phyloP scores from a whole-genome alignment of 2,888 invertebrate genomes.

The Amphipoea oculea region DNA sequence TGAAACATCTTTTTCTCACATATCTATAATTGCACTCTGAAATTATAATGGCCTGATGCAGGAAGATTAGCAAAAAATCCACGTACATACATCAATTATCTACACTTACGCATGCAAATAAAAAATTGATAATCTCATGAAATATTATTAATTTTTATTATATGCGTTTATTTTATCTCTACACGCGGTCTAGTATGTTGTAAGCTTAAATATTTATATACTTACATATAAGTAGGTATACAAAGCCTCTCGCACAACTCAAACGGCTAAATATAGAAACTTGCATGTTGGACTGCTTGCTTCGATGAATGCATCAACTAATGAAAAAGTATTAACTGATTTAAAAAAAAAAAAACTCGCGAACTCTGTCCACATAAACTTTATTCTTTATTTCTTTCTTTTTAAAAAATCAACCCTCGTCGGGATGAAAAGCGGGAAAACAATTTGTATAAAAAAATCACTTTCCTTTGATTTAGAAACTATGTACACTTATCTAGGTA shows the following conservation, averaged over 20 bases:
- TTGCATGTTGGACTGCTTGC: background rate
- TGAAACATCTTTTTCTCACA: background rate
- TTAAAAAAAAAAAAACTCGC: too few species aligned
- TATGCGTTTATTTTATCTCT: conserved; percentile 12
- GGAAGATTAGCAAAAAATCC: conserved; percentile 1
- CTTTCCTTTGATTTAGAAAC: background rate
- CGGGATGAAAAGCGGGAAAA: background rate
- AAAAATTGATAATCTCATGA: conserved; percentile 15
- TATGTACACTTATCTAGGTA: background rate
- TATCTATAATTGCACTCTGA: background rate
- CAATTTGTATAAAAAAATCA: background rate
- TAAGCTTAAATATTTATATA: background rate
- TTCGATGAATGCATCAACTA: background rate
- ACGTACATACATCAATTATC: conserved; percentile 3
- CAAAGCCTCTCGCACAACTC: background rate
- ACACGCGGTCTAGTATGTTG: background rate
- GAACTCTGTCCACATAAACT: too few species aligned
- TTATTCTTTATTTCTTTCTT: too few species aligned
- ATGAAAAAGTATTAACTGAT: background rate
- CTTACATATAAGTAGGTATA: too few species aligned
- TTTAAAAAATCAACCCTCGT: background rate
- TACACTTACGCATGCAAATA: conserved; percentile 10
- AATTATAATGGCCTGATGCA: conserved; percentile 5
- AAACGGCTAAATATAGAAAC: background rate
- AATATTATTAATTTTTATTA: background rate